These are phyloP conservation scores for Sphaerophoria rueppellii DNA, from an alignment of 2,888 invertebrate genomes.

Conservation along the genomic window DNA sequence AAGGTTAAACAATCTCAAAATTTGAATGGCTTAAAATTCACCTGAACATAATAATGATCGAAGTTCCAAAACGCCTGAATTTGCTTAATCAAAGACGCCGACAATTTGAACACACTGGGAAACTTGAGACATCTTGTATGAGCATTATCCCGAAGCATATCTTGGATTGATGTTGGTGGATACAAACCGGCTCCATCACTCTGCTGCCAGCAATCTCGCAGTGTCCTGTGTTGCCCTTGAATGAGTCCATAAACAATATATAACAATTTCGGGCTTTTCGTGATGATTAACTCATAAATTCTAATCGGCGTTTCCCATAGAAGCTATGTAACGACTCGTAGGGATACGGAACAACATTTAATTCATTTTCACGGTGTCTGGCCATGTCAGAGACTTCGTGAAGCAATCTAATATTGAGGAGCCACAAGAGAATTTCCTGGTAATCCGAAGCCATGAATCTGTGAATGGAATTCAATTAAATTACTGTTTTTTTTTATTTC, in stretches of 20 bases:
- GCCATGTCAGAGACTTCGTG: slow-evolving; percentile 84
- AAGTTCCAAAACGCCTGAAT: slow-evolving; percentile 95
- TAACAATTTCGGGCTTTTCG: slow-evolving; percentile 76
- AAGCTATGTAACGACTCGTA: slow-evolving; percentile 76
- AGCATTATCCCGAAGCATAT: slow-evolving; percentile 90
- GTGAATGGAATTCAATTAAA: too few relatives aligned
- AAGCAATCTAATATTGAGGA: slow-evolving; percentile 89
- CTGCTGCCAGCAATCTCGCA: slow-evolving; percentile 85
- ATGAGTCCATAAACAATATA: slow-evolving; percentile 81
- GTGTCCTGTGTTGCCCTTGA: slow-evolving; percentile 83
- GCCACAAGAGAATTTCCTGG: slow-evolving; percentile 91
- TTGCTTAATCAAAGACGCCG: slow-evolving; percentile 88
- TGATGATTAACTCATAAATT: slow-evolving; percentile 74
- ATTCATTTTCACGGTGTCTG: slow-evolving; percentile 48
- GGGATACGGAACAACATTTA: slow-evolving; percentile 76
- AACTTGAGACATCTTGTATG: slow-evolving; percentile 88
- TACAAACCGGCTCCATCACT: slow-evolving; percentile 87
- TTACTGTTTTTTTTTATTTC: too few relatives aligned
- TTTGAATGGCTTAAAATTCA: slow-evolving; percentile 79
- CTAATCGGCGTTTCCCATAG: slow-evolving; percentile 76
- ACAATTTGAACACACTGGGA: slow-evolving; percentile 90
- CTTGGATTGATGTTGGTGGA: slow-evolving; percentile 92
- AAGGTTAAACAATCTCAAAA: too few relatives aligned
- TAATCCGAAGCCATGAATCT: slow-evolving; percentile 89
- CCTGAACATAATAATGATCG: slow-evolving; percentile 92